Evolutionary conservation across 2,888 invertebrate species (phyloP).

Genomic region (Tridacna gigas): DNA sequence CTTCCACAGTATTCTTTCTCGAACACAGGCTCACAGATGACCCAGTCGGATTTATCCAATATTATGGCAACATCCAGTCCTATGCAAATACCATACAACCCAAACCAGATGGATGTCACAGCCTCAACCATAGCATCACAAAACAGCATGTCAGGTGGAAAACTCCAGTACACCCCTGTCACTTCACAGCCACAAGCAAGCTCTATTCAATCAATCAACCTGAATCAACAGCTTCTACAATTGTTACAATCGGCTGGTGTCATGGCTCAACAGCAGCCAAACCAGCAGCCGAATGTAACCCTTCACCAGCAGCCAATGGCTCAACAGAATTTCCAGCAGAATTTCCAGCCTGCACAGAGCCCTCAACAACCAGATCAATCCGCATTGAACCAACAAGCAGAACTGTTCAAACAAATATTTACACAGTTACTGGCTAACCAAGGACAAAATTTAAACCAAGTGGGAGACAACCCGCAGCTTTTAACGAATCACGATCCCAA

Average conservation of each 20-base stretch:
- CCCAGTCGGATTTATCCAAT: conserved; percentile 15
- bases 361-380: conserved; percentile 12
- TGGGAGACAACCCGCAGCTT: conserved; percentile 39
- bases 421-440: conserved; percentile 26
- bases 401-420: conserved; percentile 47
- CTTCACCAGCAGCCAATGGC: conserved; percentile 22
- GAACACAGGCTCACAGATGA: conserved; percentile 58
- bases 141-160: conserved; percentile 55
- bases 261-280: conserved; percentile 36
- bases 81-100: conserved; percentile 30
- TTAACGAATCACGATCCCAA: conserved; percentile 55
- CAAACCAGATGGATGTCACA: conserved; percentile 44
- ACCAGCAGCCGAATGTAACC: conserved; percentile 10
- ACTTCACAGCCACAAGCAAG: conserved; percentile 16
- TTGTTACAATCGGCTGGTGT: conserved; percentile 31
- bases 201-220: conserved; percentile 40
- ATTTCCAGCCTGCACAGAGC: background rate
- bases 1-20: conserved; percentile 63
- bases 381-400: conserved; percentile 34
- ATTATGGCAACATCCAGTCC: conserved; percentile 19
- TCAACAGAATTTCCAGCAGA: conserved; percentile 17
- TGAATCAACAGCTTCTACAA: conserved; percentile 46
- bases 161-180: conserved; percentile 54
- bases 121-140: conserved; percentile 49
- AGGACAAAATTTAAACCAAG: conserved; percentile 31